Evolutionary conservation across 2,888 invertebrate species (phyloP), one percentile per base, ranked within the genome.

Genomic region (Macropis europaea): DNA sequence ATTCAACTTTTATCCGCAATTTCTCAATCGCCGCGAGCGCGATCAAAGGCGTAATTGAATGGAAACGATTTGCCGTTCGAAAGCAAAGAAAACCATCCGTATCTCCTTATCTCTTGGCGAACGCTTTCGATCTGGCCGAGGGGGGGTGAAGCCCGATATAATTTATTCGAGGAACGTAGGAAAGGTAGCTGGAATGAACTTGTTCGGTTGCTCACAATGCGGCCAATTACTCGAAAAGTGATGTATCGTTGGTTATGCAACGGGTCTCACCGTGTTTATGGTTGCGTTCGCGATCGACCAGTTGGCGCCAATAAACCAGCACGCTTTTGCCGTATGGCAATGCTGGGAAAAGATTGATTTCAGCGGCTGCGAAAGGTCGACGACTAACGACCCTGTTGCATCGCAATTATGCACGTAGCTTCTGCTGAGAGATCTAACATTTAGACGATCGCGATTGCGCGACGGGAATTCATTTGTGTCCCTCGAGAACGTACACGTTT

Each of bases 231-330:
- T 82, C 75, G 50, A 50, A 54, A 61, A 56, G 67, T 72, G 81
- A 85, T 85, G 78, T 84, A 84, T 84, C 73, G 77, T 43, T 64
- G 30, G 71, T 81, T 80, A 68, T 61, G 75, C 61, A 54, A 72
- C 59, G 30, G n/a, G 40, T 34, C 59, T 70, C 48, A 67, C 62
- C 70, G 56, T 11, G 53, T 54, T 68, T 67, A 67, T 67, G 38
- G 40, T 53, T 36, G 32, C 74, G 54, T 62, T 75, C 57, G 52
- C 69, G 72, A 73, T 76, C 43, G 30, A 22, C 9, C 34, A 13
- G 1, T 24, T 45, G 22, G 24, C 38, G 11, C 17, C 17, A 38
- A 26, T 40, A 9, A 34, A 36, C 13, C 54, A 17, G 2, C 5
- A n/a, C 38, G 40, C n/a, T n/a, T n/a, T n/a, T n/a, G n/a, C n/a